A percentile compares a stretch with the other conserved stretches of the same genome.
Evolutionary conservation across 1,140 invertebrate genomes (phyloP).

Genomic region (Drosophila seguyi): DNA sequence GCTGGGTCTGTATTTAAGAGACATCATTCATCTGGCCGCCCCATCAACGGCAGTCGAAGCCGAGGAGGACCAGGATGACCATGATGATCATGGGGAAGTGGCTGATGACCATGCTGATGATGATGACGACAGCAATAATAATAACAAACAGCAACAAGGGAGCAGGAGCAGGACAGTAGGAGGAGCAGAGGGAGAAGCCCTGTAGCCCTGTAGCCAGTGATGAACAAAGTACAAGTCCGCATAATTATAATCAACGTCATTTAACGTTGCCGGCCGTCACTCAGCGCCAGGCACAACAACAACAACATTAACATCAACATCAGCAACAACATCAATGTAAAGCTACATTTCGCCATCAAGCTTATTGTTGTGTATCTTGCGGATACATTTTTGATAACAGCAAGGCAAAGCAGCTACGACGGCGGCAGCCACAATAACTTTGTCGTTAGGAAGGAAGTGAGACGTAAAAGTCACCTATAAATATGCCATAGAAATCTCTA

Average conservation of each 20-base stretch:
- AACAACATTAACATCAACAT: slow-evolving; percentile 13
- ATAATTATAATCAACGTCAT: slow-evolving; percentile 84
- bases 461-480: slow-evolving; percentile 67
- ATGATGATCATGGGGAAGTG: slow-evolving; percentile 19
- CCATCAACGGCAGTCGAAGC: slow-evolving; percentile 72
- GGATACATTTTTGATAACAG: slow-evolving; percentile 81
- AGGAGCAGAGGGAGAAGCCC: slow-evolving; percentile 26
- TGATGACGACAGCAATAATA: slow-evolving; percentile 75
- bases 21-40: slow-evolving; percentile 81
- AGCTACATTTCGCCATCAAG: slow-evolving; percentile 62
- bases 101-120: slow-evolving; percentile 45
- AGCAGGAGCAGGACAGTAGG: slow-evolving; percentile 15
- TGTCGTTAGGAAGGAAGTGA: slow-evolving; percentile 68
- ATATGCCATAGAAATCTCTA: slow-evolving; percentile 49
- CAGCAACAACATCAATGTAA: slow-evolving; percentile 56
- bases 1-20: slow-evolving; percentile 79
- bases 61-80: slow-evolving; percentile 52
- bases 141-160: slow-evolving; percentile 65
- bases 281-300: slow-evolving; percentile 70
- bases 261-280: slow-evolving; percentile 82
- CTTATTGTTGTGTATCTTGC: slow-evolving; percentile 76
- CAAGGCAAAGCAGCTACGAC: not conserved
- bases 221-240: slow-evolving; percentile 81
- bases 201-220: slow-evolving; percentile 43
- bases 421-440: slow-evolving; percentile 67